Percentiles rank a stretch among this genome's conserved stretches.
These are phyloP conservation scores for Butorides virescens DNA, from an alignment of 2,113 vertebrate species.

Conservation along the genomic window DNA sequence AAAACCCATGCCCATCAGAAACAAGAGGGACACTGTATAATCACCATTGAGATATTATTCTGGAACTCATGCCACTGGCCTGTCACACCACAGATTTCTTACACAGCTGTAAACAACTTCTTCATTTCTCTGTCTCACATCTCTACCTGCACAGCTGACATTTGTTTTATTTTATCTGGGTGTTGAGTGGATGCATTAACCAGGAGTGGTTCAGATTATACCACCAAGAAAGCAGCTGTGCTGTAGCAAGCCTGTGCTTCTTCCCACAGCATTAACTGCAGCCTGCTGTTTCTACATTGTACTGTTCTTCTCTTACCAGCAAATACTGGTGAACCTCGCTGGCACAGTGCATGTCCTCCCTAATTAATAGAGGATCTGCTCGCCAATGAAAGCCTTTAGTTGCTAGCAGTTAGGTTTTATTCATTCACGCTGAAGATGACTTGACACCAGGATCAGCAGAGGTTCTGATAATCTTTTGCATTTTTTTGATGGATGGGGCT, in stretches of 20 bases:
- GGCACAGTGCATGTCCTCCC: background rate
- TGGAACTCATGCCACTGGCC: background rate
- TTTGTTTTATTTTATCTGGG: background rate
- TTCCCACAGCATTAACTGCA: background rate
- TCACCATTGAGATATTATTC: background rate
- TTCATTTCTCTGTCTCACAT: background rate
- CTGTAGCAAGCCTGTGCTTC: background rate
- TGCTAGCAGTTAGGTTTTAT: background rate
- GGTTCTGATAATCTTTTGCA: background rate
- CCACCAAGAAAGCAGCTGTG: background rate
- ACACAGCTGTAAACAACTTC: background rate
- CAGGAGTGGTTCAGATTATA: background rate
- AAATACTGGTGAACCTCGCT: background rate
- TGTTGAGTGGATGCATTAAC: fast-evolving
- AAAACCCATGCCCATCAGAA: background rate
- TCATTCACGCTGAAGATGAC: background rate
- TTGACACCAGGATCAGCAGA: background rate
- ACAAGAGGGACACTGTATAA: background rate
- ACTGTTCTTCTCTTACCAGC: background rate
- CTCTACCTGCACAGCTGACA: background rate
- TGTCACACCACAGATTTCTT: background rate
- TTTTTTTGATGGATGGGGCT: background rate
- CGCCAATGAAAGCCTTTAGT: background rate
- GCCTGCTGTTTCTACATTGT: background rate
- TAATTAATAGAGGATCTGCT: background rate